Conservation (phyloP, 2,888 invertebrate genomes). For the Dasysyrphus tricinctus region DNA sequence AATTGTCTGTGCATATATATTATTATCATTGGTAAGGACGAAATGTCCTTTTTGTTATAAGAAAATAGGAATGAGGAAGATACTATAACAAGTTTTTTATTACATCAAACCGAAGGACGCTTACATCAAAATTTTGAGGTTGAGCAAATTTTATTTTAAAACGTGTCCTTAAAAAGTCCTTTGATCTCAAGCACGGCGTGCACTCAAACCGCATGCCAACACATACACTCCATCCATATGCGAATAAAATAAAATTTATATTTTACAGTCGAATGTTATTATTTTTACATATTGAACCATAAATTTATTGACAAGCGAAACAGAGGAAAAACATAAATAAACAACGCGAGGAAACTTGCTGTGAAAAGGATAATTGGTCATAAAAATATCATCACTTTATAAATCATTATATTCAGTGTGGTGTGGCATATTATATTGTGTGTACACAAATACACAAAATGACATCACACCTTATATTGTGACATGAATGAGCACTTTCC, state of each 20-base stretch:
- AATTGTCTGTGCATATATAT: slow-evolving; percentile 16
- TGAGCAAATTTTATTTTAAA: slow-evolving; percentile 5
- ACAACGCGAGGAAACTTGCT: slow-evolving; percentile 38
- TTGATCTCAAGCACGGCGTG: neutral
- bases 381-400: slow-evolving; percentile 69
- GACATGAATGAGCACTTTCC: neutral
- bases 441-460: neutral
- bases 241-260: neutral
- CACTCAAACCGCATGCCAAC: neutral
- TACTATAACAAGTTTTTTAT: no score
- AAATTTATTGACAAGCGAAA: slow-evolving; percentile 39
- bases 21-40: neutral
- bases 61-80: neutral
- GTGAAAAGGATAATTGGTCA: slow-evolving; percentile 69
- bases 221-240: neutral
- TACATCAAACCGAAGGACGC: neutral
- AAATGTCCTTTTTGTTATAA: slow-evolving; percentile 15
- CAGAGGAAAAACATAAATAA: neutral
- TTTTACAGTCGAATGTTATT: neutral
- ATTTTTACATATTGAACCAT: slow-evolving; percentile 37
- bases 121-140: slow-evolving; percentile 8
- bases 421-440: neutral
- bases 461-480: slow-evolving; percentile 8
- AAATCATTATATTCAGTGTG: slow-evolving; percentile 46
- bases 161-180: slow-evolving; percentile 8